Evolutionary conservation across 2,888 invertebrate species (phyloP), one percentile per base, ranked within the genome.

Genomic region (Nasonovia ribisnigri): DNA sequence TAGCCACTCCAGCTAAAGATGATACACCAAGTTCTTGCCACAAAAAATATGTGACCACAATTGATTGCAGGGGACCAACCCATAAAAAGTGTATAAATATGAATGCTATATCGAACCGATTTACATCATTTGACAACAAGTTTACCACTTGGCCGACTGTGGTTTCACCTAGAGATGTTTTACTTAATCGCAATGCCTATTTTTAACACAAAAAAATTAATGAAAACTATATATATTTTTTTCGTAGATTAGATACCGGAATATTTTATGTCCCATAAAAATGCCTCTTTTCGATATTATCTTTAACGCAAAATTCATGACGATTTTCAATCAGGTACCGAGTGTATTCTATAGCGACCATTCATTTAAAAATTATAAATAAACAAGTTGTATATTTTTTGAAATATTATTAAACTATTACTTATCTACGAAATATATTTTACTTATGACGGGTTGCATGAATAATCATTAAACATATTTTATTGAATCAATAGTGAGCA

Each of bases 61-160:
- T 96, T 0, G 98, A 97, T 95, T 98, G 98, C 36, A 98, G 95
- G 0, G 99, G 98, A 0, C 98, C 98, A 94, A 99, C 97, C 98
- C 99, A 98, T 54, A 98, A 96, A 95, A 98, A 99, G 96, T 99
- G 99, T 11, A 98, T 96, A 95, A 99, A 98, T 95, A 98, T 97
- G 94, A 98, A 97, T 24, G 98, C 98, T 95, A 98, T 97, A 95
- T 99, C 99, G 96, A 99, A 99, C 92, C 98, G 97, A 95, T 98
- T 98, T 94, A 99, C 98, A 96, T 99, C 99, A 95, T 99, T 99
- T 1, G 99, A 98, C 94, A 99, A 96, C n/a, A 97, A 95, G 95
- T 97, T 97, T 0, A 97, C 96, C 43, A 97, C 96, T 95, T 97
- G 97, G 4, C 97, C 97, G 60, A 96, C 96, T 3, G 98, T 98